Conservation (phyloP, 2,113 vertebrate species). For the Phoxinus phoxinus region DNA sequence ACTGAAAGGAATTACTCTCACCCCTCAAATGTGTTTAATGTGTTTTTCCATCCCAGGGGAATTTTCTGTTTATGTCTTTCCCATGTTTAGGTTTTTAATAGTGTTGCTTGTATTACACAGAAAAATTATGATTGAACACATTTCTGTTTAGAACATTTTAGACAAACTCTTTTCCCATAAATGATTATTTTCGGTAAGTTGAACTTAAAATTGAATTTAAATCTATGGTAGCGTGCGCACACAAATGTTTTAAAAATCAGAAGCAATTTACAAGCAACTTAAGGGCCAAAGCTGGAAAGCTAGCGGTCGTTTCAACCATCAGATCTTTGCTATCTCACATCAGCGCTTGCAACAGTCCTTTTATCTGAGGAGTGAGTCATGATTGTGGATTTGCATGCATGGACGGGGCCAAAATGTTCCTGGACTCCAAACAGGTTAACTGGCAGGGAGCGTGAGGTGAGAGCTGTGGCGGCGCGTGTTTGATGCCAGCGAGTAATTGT, state of each 20-base stretch:
- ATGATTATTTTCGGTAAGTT: background rate
- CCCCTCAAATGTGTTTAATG: conserved; percentile 43
- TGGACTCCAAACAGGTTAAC: conserved; percentile 58
- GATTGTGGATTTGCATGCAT: conserved; percentile 48
- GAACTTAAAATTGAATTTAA: background rate
- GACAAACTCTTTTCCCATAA: background rate
- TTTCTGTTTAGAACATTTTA: background rate
- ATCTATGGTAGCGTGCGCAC: background rate
- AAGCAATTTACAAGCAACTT: background rate
- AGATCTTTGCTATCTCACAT: conserved; percentile 6
- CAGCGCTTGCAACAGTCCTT: background rate
- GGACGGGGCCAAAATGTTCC: conserved; percentile 47
- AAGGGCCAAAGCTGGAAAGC: background rate
- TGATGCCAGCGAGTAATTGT: conserved; percentile 58
- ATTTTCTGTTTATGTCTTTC: conserved; percentile 3
- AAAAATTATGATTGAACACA: background rate
- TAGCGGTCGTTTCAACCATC: background rate
- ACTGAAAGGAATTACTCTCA: conserved; percentile 52
- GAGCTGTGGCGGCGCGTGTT: conserved; percentile 24
- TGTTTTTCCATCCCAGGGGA: conserved; percentile 28
- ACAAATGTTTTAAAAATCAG: conserved; percentile 5
- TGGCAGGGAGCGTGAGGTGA: conserved; percentile 42
- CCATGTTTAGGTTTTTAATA: conserved; percentile 10
- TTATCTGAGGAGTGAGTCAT: conserved; percentile 28
- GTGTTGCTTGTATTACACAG: background rate